A percentile compares a stretch with the other conserved stretches of the same genome.
These are phyloP conservation scores for Ptyas mucosa DNA, from an alignment of 2,113 vertebrate species.

Conservation along the genomic window DNA sequence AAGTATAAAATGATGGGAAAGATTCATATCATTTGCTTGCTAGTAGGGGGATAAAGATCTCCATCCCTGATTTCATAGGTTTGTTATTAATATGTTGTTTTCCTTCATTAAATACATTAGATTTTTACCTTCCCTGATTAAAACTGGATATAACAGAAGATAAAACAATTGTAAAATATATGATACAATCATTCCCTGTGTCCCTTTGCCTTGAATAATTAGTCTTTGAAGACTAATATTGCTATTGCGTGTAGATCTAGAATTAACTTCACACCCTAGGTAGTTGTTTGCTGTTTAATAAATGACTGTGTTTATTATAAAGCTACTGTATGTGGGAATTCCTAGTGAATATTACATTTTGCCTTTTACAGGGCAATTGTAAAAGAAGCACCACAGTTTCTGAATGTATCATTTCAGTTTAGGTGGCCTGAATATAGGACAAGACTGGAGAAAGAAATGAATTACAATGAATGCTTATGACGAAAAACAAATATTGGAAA, in stretches of 20 bases:
- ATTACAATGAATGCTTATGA: background rate
- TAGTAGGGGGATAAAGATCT: background rate
- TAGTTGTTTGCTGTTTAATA: background rate
- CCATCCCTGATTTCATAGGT: background rate
- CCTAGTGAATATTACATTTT: background rate
- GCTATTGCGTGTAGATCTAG: background rate
- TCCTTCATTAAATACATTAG: background rate
- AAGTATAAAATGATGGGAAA: background rate
- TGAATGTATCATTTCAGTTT: background rate
- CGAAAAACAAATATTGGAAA: slow-evolving; percentile 17
- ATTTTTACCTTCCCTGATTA: background rate
- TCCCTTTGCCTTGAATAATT: background rate
- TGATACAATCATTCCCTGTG: background rate
- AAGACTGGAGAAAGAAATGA: background rate
- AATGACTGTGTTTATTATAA: background rate
- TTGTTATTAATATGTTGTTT: background rate
- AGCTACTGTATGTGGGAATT: background rate
- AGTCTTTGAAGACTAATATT: background rate
- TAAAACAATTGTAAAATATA: background rate
- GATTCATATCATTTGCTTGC: background rate
- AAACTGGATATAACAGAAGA: background rate
- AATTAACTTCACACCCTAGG: background rate
- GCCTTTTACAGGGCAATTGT: background rate
- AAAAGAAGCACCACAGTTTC: background rate
- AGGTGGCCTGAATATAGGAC: background rate